Evolutionary conservation across 2,888 invertebrate genomes (phyloP), one percentile per base, ranked within the genome.

Genomic region (Ditula angustiorana): DNA sequence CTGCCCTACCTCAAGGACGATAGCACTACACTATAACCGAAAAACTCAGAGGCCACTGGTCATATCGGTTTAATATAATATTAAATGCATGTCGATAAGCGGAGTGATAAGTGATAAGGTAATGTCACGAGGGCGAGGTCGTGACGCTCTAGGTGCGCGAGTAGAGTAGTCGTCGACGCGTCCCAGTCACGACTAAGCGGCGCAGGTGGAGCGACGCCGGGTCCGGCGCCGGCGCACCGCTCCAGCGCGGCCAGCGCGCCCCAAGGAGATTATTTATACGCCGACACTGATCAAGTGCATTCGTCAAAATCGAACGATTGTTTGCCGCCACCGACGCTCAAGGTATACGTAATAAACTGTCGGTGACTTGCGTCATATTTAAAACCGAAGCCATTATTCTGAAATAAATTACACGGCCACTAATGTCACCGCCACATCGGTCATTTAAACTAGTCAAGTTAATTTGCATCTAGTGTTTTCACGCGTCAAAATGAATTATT

Each of bases 81-180:
- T 11, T 50, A 50, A 19, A 19, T 26, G 28, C 68, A 73, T 75
- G 74, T 74, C 73, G 86, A 86, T 88, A 85, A 82, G 76, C 67
- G 66, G 57, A 56, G 70, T 81, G 85, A 85, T 84, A 86, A 81
- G 83, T 80, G 90, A 90, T 90, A 90, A 88, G 77, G 76, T 81
- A 82, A 85, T 86, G 87, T 87, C 86, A 84, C 76, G 76, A 75
- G 80, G 82, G 77, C 86, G 86, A 88, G 86, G 86, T 84, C 87
- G 83, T 79, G 77, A 63, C 69, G 71, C 68, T n/a, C n/a, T 68
- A 69, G 70, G 68, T 74, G 73, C 73, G 77, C 82, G 87, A 84
- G 86, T 75, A 85, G 88, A 88, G 89, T 80, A 87, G 82, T 87
- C 91, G 90, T 86, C 84, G 81, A 84, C 86, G 87, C 90, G 90